Conservation (phyloP, 1,140 invertebrate genomes). For the Chelonus insularis region DNA sequence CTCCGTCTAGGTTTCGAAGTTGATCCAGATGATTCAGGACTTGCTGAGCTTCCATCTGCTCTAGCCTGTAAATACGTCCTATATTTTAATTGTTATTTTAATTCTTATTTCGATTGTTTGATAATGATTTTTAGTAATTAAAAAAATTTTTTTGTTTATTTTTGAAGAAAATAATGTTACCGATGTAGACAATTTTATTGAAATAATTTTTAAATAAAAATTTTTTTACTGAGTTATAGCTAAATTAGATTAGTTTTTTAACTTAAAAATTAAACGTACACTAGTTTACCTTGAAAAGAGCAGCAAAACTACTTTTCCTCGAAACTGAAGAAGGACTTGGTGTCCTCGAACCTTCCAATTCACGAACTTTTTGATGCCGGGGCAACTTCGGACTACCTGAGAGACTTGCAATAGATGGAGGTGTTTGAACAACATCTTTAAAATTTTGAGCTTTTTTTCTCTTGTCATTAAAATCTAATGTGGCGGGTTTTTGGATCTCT, state of each 20-base stretch:
- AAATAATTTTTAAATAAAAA: too few species aligned
- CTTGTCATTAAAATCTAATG: conserved; percentile 49
- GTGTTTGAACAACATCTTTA: conserved; percentile 47
- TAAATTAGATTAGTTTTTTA: too few species aligned
- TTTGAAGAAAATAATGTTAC: too few species aligned
- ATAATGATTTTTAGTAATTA: too few species aligned
- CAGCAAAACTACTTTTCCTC: conserved; percentile 78
- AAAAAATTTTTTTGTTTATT: too few species aligned
- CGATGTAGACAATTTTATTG: too few species aligned
- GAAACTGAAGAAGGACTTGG: conserved; percentile 67
- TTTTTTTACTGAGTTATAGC: too few species aligned
- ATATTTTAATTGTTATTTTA: too few species aligned
- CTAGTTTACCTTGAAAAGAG: conserved; percentile 73
- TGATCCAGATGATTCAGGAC: conserved; percentile 69
- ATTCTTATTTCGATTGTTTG: too few species aligned
- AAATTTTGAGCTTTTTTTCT: conserved; percentile 48
- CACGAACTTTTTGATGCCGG: conserved; percentile 56
- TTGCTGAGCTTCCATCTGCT: conserved; percentile 55
- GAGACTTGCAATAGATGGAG: conserved; percentile 39
- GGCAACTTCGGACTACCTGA: conserved; percentile 48
- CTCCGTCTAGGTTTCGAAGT: conserved; percentile 48
- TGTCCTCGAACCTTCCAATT: conserved; percentile 56
- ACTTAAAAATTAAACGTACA: too few species aligned
- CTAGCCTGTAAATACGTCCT: too few species aligned
- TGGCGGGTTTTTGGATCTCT: conserved; percentile 52